These are phyloP conservation scores for Reticulitermes speratus DNA, from an alignment of 1,140 invertebrate genomes.

Conservation along the genomic window DNA sequence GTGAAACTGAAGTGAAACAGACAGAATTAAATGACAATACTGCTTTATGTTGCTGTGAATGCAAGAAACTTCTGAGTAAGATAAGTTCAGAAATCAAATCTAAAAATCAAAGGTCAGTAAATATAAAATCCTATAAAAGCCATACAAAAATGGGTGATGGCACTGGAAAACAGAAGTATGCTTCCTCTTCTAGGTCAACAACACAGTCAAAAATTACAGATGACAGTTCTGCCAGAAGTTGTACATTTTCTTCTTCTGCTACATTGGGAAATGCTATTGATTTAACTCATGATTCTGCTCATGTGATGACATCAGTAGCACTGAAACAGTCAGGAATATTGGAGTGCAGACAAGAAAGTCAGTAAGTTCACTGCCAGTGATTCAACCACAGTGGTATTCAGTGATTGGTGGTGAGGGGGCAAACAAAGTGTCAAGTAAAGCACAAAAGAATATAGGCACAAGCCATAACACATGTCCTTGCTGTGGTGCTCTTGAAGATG, in stretches of 20 bases:
- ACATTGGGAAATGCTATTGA: background rate
- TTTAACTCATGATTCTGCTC: background rate
- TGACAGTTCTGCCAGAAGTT: background rate
- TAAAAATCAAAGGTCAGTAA: background rate
- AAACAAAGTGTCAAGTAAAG: background rate
- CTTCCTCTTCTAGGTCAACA: background rate
- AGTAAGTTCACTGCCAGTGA: background rate
- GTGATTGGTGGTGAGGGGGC: background rate
- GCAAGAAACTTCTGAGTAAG: background rate
- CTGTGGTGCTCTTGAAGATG: background rate
- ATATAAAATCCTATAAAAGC: background rate
- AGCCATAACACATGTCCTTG: background rate
- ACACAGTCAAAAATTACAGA: background rate
- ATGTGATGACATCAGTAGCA: background rate
- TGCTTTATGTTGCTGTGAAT: constrained; percentile 23
- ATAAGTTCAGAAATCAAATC: background rate
- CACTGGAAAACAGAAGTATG: background rate
- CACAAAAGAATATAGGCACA: background rate
- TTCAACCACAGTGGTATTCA: background rate
- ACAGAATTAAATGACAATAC: background rate
- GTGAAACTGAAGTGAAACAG: background rate
- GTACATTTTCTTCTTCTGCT: background rate
- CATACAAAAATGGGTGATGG: background rate
- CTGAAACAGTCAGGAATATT: background rate
- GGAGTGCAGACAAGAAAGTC: background rate